phyloP scores from a whole-genome alignment of 2,797 vertebrate genomes.

The Aulostomus chinensis region DNA sequence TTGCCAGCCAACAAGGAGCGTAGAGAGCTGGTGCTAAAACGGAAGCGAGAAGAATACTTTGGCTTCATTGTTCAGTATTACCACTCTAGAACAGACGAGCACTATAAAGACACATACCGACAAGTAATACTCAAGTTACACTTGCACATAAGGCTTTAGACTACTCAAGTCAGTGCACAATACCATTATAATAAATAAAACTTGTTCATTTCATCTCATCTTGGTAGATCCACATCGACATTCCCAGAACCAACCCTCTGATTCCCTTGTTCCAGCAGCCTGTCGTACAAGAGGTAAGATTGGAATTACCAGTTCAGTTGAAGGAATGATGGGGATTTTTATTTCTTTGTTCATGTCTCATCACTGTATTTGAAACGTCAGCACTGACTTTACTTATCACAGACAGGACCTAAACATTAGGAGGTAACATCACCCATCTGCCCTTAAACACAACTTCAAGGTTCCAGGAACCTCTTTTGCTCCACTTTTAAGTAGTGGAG shows the following conservation, averaged over 20 bases:
- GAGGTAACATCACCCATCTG: no score
- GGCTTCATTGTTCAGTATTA: conserved; percentile 99
- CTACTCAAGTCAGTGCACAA: no score
- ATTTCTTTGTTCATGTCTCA: no score
- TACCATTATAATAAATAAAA: no score
- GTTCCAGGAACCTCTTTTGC: no score
- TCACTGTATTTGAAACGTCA: no score
- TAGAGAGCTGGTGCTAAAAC: conserved; percentile 88
- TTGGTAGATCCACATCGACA: conserved; percentile 97
- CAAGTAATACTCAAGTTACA: conserved; percentile 82
- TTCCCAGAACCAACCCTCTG: conserved; percentile 97
- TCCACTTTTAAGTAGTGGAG: no score
- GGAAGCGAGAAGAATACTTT: conserved; percentile 97
- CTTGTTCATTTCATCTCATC: conserved; percentile 43
- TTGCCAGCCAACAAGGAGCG: conserved; percentile 95
- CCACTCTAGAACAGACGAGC: conserved; percentile 94
- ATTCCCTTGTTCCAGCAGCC: conserved; percentile 98
- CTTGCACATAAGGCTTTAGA: no score
- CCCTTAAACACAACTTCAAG: no score
- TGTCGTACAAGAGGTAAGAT: conserved; percentile 93
- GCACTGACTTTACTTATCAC: no score
- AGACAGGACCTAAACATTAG: no score
- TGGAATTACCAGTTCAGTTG: background rate
- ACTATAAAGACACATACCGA: conserved; percentile 95
- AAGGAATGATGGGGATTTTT: background rate